A percentile compares a stretch with the other conserved stretches of the same genome.
Evolutionary conservation across 2,888 invertebrate species (phyloP).

Genomic region (Protophormia terraenovae): DNA sequence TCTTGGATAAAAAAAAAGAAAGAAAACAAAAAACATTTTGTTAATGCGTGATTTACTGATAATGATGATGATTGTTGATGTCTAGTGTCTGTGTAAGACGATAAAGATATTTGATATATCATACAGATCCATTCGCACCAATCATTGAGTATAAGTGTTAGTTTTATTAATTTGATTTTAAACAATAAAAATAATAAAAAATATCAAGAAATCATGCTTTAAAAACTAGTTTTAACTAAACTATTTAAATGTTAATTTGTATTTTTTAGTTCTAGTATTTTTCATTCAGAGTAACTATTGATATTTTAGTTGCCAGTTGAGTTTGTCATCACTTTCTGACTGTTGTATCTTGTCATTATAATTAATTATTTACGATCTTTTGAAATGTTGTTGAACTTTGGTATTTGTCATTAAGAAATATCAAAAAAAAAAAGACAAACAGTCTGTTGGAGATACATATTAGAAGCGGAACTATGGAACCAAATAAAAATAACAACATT

Average conservation of each 20-base stretch:
- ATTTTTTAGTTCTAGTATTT: background rate
- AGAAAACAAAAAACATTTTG: background rate
- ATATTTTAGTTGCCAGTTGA: background rate
- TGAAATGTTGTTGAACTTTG: constrained; percentile 19
- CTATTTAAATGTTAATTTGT: background rate
- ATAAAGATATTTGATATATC: background rate
- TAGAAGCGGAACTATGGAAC: background rate
- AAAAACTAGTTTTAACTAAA: constrained; percentile 1
- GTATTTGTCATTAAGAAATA: background rate
- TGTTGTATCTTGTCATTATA: background rate
- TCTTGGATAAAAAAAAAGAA: background rate
- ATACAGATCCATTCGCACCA: background rate
- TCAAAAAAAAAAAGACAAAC: background rate
- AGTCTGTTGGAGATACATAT: background rate
- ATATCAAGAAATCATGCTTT: background rate
- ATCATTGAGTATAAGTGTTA: background rate
- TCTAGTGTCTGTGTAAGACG: background rate
- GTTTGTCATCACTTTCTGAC: constrained; percentile 11
- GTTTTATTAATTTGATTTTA: background rate
- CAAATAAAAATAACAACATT: too few relatives aligned
- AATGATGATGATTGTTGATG: constrained; percentile 4
- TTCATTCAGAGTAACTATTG: background rate
- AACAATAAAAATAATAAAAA: background rate
- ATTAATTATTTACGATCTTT: background rate
- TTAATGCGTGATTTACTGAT: constrained; percentile 32